These are phyloP conservation scores for Microctenopoma lineatum DNA, from an alignment of 2,797 vertebrate genomes.

Conservation along the genomic window DNA sequence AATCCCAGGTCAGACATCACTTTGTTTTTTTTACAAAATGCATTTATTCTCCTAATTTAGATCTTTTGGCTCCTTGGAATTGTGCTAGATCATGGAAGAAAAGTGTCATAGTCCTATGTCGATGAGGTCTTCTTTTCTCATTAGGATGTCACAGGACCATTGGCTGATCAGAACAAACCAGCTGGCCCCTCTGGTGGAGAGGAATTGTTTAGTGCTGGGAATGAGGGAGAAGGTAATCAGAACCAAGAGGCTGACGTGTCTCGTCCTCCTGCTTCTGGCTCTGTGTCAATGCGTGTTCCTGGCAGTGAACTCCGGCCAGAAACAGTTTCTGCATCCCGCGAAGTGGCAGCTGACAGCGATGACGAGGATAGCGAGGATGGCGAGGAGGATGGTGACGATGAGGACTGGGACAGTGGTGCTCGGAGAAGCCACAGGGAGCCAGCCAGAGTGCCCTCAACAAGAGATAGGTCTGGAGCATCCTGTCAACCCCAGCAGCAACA, in stretches of 20 bases:
- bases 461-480: constrained; percentile 80
- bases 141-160: constrained; percentile 74
- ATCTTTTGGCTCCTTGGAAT: background rate
- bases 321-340: constrained; percentile 69
- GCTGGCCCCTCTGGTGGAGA: constrained; percentile 74
- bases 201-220: constrained; percentile 56
- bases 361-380: constrained; percentile 81
- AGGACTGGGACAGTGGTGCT: constrained; percentile 76
- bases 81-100: constrained; percentile 1
- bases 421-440: constrained; percentile 73
- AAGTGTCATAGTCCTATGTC: background rate
- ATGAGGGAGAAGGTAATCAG: constrained; percentile 63
- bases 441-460: constrained; percentile 65
- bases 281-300: constrained; percentile 67
- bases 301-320: constrained; percentile 60
- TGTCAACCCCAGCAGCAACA: constrained; percentile 82
- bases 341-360: constrained; percentile 75
- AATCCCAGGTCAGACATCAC: constrained; percentile 75
- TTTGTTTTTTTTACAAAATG: background rate
- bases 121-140: constrained; percentile 32
- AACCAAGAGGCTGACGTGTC: constrained; percentile 75
- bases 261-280: constrained; percentile 73
- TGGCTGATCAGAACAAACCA: constrained; percentile 74
- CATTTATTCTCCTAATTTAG: background rate
- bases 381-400: constrained; percentile 80